Evolutionary conservation across 2,113 vertebrate genomes (phyloP), one percentile per base, ranked within the genome.

Genomic region (Chaenocephalus aceratus): DNA sequence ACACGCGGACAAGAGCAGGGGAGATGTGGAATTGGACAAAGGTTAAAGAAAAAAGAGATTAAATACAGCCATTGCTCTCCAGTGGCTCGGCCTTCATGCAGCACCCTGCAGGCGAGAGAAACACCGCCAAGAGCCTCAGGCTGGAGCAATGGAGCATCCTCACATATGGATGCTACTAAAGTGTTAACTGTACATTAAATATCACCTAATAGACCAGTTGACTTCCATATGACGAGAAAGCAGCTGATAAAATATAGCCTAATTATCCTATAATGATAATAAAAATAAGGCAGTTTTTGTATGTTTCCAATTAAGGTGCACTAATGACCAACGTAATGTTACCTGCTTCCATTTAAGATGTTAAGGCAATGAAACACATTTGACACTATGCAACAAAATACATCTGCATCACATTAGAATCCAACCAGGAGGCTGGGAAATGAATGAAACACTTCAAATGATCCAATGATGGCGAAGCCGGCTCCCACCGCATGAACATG

Each of bases 121-220:
- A n/a, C 53, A 51, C 60, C 81, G 70, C 49, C 64, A 30, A 65
- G 57, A 79, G 65, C 63, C 77, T 12, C 44, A 68, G 82, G 67
- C 62, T 56, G 63, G 14, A 62, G 75, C 82, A 64, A 77, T 56
- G 63, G 14, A 62, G 75, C 82, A 64, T 79, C 75, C 65, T 85
- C 71, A 51, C 60, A 63, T 82, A 85, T 74, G 81, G 79, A 86
- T 72, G 78, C 74, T 78, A 26, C 77, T 70, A 44, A 73, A 77
- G 52, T 44, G 67, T 51, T 57, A 45, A 36, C 51, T 18, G 36
- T 36, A 34, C 23, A 69, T 4, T 34, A 49, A 18, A 61, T 53
- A 3, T 64, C 15, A 0, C 4, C 18, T 68, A 15, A 48, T 45
- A 45, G 23, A 46, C 26, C 23, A 44, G 1, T 46, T 30, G 44